phyloP scores from a whole-genome alignment of 2,797 vertebrate species.

The Xenentodon cancila region DNA sequence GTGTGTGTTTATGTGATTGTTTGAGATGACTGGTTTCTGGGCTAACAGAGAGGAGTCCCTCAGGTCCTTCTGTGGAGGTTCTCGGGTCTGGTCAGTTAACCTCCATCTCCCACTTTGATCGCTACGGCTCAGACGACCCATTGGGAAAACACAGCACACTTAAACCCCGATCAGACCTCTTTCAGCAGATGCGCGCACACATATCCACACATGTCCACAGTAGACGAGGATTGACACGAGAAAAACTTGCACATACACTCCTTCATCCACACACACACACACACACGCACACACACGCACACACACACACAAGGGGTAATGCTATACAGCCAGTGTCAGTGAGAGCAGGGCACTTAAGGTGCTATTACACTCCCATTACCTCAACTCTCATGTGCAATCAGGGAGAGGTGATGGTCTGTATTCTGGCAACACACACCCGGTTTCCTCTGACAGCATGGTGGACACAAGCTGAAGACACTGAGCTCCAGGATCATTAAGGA shows the following conservation, averaged over 20 bases:
- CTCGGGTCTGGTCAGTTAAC: constrained; percentile 82
- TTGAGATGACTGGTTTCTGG: constrained; percentile 74
- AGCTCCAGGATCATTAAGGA: constrained; percentile 40
- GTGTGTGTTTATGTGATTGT: constrained; percentile 62
- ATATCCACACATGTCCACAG: constrained; percentile 35
- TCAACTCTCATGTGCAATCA: constrained; percentile 79
- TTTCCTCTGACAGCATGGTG: constrained; percentile 69
- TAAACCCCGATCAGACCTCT: constrained; percentile 59
- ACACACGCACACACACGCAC: no score
- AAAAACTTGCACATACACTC: constrained; percentile 51
- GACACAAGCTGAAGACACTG: constrained; percentile 56
- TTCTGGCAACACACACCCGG: constrained; percentile 72
- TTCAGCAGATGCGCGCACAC: constrained; percentile 28
- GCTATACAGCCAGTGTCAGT: constrained; percentile 76
- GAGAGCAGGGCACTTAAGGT: constrained; percentile 80
- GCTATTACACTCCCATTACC: constrained; percentile 82
- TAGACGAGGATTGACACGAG: constrained; percentile 54
- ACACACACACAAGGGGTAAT: constrained; percentile 58
- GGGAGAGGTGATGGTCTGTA: constrained; percentile 77
- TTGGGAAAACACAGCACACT: constrained; percentile 76
- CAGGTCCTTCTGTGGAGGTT: constrained; percentile 79
- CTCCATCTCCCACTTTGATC: constrained; percentile 81
- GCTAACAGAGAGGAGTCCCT: constrained; percentile 78
- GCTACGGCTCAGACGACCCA: constrained; percentile 73
- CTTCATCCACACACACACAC: constrained; percentile 25